A percentile compares a stretch with the other conserved stretches of the same genome.
phyloP scores from a whole-genome alignment of 2,113 vertebrate species.

The Phalacrocorax aristotelis region DNA sequence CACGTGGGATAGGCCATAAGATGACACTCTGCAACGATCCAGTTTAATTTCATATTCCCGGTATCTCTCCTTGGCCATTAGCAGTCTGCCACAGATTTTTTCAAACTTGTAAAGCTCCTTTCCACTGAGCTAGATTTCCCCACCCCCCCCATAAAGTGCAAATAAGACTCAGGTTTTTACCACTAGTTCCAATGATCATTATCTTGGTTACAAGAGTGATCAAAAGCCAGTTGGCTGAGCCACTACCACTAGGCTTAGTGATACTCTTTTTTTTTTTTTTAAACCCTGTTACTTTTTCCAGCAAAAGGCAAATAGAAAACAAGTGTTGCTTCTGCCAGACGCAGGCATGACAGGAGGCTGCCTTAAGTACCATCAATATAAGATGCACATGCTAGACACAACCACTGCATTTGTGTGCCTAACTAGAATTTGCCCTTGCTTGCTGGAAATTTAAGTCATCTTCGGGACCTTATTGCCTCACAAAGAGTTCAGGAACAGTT shows the following conservation, averaged over 20 bases:
- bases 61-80: not conserved
- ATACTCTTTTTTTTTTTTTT: not conserved
- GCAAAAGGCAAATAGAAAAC: slow-evolving; percentile 55
- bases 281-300: slow-evolving; percentile 53
- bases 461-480: slow-evolving; percentile 70
- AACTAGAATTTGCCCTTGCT: slow-evolving; percentile 10
- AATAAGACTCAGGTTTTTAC: slow-evolving; percentile 55
- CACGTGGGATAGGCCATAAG: not conserved
- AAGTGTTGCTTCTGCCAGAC: slow-evolving; percentile 29
- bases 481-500: slow-evolving; percentile 24
- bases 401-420: not conserved
- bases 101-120: slow-evolving; percentile 46
- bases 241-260: not conserved
- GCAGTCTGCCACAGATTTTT: slow-evolving; percentile 16
- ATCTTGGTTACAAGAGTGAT: slow-evolving; percentile 21
- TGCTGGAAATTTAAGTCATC: slow-evolving; percentile 60
- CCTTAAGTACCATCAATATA: slow-evolving; percentile 68
- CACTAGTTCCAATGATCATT: slow-evolving; percentile 27
- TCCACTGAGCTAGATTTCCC: slow-evolving; percentile 23
- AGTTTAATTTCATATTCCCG: slow-evolving; percentile 41
- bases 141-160: slow-evolving; percentile 73
- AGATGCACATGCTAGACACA: slow-evolving; percentile 30
- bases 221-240: slow-evolving; percentile 51
- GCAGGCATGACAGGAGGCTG: slow-evolving; percentile 42
- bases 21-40: slow-evolving; percentile 29